Percentiles rank a stretch among this genome's conserved stretches.
Conservation (phyloP, 2,888 invertebrate genomes). For the Cyrtodaria siliqua region DNA sequence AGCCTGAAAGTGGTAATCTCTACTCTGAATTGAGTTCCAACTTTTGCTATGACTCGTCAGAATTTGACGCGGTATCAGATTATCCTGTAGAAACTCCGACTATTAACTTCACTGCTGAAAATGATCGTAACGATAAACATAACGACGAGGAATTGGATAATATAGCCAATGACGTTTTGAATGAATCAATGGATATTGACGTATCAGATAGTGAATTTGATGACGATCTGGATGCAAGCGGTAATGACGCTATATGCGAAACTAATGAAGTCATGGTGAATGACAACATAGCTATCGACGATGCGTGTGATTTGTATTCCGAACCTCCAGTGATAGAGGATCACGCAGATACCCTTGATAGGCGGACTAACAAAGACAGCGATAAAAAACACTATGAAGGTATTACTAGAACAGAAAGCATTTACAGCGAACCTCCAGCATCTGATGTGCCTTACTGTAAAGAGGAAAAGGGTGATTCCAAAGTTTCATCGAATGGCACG, state of each 20-base stretch:
- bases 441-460: background rate
- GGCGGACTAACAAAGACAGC: slow-evolving; percentile 3
- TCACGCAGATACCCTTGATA: background rate
- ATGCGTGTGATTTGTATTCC: background rate
- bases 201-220: background rate
- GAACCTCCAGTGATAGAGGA: background rate
- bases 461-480: too few species aligned
- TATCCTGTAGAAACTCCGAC: too few species aligned
- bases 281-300: background rate
- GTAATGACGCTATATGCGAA: too few species aligned
- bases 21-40: slow-evolving; percentile 26
- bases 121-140: background rate
- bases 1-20: slow-evolving; percentile 8
- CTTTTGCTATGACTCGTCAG: slow-evolving; percentile 20
- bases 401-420: background rate
- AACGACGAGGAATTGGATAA: background rate
- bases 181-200: background rate
- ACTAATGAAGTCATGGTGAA: background rate
- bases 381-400: too few species aligned
- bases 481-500: too few species aligned
- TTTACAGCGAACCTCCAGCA: slow-evolving; percentile 13
- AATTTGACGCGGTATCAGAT: slow-evolving; percentile 16
- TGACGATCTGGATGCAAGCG: too few species aligned
- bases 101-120: background rate
- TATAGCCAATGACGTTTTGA: background rate